These are phyloP conservation scores for Dreissena rostriformis DNA, from an alignment of 1,140 invertebrate genomes.

Conservation along the genomic window DNA sequence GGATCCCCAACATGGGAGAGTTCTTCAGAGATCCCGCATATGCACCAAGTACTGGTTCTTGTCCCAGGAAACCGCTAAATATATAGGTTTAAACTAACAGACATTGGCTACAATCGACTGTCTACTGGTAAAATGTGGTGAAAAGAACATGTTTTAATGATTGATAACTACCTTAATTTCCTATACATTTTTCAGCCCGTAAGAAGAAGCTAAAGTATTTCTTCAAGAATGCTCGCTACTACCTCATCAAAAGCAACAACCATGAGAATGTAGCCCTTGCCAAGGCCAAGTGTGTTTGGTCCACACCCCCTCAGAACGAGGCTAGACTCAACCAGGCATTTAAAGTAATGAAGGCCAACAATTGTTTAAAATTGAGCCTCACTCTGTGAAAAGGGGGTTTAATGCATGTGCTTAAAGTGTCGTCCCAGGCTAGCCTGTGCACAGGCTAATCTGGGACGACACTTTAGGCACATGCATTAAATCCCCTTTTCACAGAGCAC, in stretches of 20 bases:
- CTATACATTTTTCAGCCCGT: conserved; percentile 56
- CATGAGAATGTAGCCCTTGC: conserved; percentile 97
- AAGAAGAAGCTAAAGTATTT: conserved; percentile 91
- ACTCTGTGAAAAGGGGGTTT: too few species aligned
- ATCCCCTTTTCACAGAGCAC: too few species aligned
- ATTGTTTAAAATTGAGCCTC: too few species aligned
- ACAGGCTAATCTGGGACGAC: too few species aligned
- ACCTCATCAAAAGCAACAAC: conserved; percentile 99
- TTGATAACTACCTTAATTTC: not conserved
- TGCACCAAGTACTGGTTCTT: too few species aligned
- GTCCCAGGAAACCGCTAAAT: not conserved
- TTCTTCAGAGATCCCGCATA: too few species aligned
- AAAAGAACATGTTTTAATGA: not conserved
- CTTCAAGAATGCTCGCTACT: conserved; percentile 97
- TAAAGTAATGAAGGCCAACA: conserved; percentile 78
- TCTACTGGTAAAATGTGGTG: not conserved
- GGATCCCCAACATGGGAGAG: too few species aligned
- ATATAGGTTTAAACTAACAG: not conserved
- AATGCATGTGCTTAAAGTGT: too few species aligned
- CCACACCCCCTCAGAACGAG: conserved; percentile 98
- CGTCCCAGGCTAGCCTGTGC: too few species aligned
- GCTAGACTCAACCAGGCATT: conserved; percentile 97
- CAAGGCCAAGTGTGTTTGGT: conserved; percentile 97
- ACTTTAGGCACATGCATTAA: too few species aligned
- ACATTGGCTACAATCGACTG: not conserved